These are phyloP conservation scores for Valencia hispanica DNA, from an alignment of 2,797 vertebrate genomes.

Conservation along the genomic window DNA sequence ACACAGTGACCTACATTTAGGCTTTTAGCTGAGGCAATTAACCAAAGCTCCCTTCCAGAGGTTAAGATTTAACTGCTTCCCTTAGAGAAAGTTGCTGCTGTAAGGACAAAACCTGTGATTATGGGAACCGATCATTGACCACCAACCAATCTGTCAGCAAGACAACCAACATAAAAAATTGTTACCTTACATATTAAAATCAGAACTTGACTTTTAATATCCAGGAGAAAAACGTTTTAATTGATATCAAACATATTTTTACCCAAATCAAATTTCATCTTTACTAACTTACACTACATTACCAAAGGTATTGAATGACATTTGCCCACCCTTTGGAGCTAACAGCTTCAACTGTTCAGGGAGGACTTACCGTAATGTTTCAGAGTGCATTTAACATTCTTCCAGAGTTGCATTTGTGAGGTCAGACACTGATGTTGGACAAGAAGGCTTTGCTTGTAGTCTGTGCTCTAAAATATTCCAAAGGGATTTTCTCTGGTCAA, in stretches of 20 bases:
- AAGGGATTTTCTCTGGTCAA: no score
- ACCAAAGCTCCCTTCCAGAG: constrained; percentile 20
- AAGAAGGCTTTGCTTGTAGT: neutral
- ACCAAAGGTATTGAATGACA: neutral
- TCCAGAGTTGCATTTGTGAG: neutral
- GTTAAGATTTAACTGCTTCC: neutral
- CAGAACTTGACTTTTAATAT: neutral
- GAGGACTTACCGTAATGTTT: neutral
- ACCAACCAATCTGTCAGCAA: constrained; percentile 30
- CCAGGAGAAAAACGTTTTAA: neutral
- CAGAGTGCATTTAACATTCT: neutral
- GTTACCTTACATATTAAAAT: constrained; percentile 2
- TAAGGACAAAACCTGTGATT: constrained; percentile 44
- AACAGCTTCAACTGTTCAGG: neutral
- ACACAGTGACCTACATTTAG: constrained; percentile 40
- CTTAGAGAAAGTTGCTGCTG: constrained; percentile 35
- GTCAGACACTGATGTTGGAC: neutral
- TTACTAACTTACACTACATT: neutral
- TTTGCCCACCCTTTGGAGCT: neutral
- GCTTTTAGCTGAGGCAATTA: constrained; percentile 33
- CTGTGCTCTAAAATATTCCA: no score
- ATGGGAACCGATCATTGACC: constrained; percentile 36
- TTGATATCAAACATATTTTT: no score
- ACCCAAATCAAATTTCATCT: neutral
- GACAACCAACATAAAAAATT: constrained; percentile 1